phyloP scores from a whole-genome alignment of 1,140 invertebrate species.

The Aphelenchoides fujianensis region DNA sequence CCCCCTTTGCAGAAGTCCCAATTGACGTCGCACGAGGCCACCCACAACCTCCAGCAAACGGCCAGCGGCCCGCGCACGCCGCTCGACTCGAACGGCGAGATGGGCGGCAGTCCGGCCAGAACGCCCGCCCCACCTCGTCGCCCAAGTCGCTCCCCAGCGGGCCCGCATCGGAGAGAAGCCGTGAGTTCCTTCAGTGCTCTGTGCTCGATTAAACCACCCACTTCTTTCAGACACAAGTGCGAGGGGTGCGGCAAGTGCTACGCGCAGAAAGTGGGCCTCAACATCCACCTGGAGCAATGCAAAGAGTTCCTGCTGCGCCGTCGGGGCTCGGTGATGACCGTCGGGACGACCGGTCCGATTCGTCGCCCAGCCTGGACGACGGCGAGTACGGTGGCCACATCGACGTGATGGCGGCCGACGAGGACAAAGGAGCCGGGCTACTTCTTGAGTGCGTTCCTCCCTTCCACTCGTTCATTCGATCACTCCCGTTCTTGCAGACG shows the following conservation, averaged over 20 bases:
- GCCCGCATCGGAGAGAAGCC: slow-evolving; percentile 81
- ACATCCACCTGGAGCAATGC: slow-evolving; percentile 61
- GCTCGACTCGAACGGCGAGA: neutral
- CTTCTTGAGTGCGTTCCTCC: slow-evolving; percentile 12
- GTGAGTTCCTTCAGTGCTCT: no score
- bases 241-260: slow-evolving; percentile 54
- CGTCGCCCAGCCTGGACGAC: slow-evolving; percentile 31
- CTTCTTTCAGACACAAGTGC: no score
- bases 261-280: slow-evolving; percentile 60
- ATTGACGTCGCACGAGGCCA: slow-evolving; percentile 61
- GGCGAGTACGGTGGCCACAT: slow-evolving; percentile 6
- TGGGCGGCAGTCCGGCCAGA: neutral
- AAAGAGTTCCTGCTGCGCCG: slow-evolving; percentile 35
- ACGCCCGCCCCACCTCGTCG: neutral
- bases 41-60: slow-evolving; percentile 36
- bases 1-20: slow-evolving; percentile 56
- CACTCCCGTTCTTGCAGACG: slow-evolving; percentile 26
- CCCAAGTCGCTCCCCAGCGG: slow-evolving; percentile 71
- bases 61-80: neutral
- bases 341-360: slow-evolving; percentile 34
- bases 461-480: slow-evolving; percentile 18
- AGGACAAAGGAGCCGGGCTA: slow-evolving; percentile 20
- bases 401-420: slow-evolving; percentile 20
- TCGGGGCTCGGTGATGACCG: slow-evolving; percentile 38
- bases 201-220: neutral